Percentiles rank a stretch among this genome's conserved stretches.
Conservation (phyloP, 2,888 invertebrate species). For the Pyralis farinalis region DNA sequence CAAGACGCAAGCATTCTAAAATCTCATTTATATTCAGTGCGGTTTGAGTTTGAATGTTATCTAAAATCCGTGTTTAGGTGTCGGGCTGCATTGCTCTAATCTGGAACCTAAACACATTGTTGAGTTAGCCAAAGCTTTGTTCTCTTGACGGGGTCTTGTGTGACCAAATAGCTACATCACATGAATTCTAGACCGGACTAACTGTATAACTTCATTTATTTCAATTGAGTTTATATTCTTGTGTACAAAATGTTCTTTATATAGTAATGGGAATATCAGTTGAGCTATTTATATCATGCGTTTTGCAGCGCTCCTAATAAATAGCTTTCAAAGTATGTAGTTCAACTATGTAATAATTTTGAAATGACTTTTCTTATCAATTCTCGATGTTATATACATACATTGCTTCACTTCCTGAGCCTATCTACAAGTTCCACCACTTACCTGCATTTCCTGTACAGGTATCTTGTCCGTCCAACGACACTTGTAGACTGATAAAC, state of each 20-base stretch:
- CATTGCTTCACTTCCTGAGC: constrained; percentile 37
- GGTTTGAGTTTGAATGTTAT: constrained; percentile 79
- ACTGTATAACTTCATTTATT: constrained; percentile 5
- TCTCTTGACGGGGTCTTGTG: constrained; percentile 42
- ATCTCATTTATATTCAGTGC: constrained; percentile 79
- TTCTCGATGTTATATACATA: constrained; percentile 25
- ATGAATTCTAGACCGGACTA: constrained; percentile 33
- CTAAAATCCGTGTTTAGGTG: constrained; percentile 81
- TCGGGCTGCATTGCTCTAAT: constrained; percentile 76
- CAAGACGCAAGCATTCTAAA: constrained; percentile 71
- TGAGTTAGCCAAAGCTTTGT: constrained; percentile 69
- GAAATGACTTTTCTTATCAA: constrained; percentile 33
- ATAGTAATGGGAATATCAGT: background rate
- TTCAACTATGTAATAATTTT: constrained; percentile 7
- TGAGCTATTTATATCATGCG: constrained; percentile 5
- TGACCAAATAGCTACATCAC: constrained; percentile 29
- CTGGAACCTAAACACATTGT: constrained; percentile 79
- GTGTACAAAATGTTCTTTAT: constrained; percentile 1
- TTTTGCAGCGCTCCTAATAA: background rate
- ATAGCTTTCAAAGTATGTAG: background rate
- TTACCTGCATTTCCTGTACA: constrained; percentile 46
- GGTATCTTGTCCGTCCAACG: constrained; percentile 29
- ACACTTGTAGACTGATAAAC: constrained; percentile 37
- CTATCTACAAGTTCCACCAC: constrained; percentile 38
- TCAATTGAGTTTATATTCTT: constrained; percentile 6